Conservation (phyloP, 2,888 invertebrate species). For the Himalopsyche tibetana region DNA sequence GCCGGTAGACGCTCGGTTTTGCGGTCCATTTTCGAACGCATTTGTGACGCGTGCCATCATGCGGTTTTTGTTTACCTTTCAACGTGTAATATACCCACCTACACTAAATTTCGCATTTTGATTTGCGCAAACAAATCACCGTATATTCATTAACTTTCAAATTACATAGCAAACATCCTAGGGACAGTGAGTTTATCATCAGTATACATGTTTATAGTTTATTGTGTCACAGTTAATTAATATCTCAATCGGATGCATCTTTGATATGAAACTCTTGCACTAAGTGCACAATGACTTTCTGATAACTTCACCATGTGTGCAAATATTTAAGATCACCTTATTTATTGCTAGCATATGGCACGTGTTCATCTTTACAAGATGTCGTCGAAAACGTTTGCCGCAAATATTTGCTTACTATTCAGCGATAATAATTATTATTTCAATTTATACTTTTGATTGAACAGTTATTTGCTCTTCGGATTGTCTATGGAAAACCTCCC, state of each 20-base stretch:
- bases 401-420: constrained; percentile 49
- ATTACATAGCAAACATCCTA: no score
- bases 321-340: constrained; percentile 58
- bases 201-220: not conserved
- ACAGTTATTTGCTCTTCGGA: not conserved
- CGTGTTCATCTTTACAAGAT: constrained; percentile 58
- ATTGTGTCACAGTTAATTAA: not conserved
- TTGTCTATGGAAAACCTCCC: constrained; percentile 35
- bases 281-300: not conserved
- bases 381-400: constrained; percentile 49
- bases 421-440: constrained; percentile 31
- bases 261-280: not conserved
- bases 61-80: constrained; percentile 23
- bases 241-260: not conserved
- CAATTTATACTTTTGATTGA: constrained; percentile 27
- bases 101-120: no score
- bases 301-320: constrained; percentile 48
- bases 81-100: no score
- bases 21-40: constrained; percentile 23
- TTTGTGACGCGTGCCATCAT: constrained; percentile 17
- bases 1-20: constrained; percentile 23
- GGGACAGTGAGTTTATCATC: no score
- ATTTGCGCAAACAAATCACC: no score
- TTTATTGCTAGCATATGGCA: constrained; percentile 48
- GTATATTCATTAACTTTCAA: no score